Evolutionary conservation across 2,888 invertebrate species (phyloP), one percentile per base, ranked within the genome.

Genomic region (Erannis defoliaria): DNA sequence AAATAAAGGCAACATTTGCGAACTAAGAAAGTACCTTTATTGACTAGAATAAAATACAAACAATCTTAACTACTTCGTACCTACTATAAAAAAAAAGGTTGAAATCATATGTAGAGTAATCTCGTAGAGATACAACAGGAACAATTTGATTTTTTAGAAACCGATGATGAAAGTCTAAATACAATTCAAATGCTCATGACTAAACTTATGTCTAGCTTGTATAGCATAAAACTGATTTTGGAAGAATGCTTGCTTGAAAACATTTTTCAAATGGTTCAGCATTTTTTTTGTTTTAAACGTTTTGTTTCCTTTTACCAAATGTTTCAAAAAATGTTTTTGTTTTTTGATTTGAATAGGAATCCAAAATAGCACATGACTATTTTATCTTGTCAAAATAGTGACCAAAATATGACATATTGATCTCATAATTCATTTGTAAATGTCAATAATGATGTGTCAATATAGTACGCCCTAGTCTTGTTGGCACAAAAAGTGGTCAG

Each of bases 401-500:
- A 54, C 45, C 53, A 57, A 67, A 66, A 67, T 59, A 63, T 64
- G 57, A 40, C 51, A 54, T 55, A 54, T 60, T 58, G 66, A 50
- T 58, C 54, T 50, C 62, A 64, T 70, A 64, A 68, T 54, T 70
- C 66, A 68, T 68, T 48, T 66, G 45, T 62, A 62, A 68, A 71
- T 65, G 63, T 75, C 75, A 79, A 75, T 77, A 77, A 75, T 77
- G 70, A 74, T 67, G 72, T 71, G 76, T 75, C 76, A 72, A 73
- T 73, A 71, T 73, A 67, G 56, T 72, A 74, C 67, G 69, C 71
- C 71, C 66, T 46, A 42, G 48, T 46, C 14, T 35, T 35, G 33
- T 57, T 56, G 63, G 57, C 70, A 78, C 78, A 78, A 83, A 80
- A 80, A 78, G 78, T 71, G 74, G 74, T 71, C 73, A 71, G 58